Base-by-base conservation (phyloP, 37 sponge, comb jelly and placozoan genomes). In the Agelas oroides region DNA sequence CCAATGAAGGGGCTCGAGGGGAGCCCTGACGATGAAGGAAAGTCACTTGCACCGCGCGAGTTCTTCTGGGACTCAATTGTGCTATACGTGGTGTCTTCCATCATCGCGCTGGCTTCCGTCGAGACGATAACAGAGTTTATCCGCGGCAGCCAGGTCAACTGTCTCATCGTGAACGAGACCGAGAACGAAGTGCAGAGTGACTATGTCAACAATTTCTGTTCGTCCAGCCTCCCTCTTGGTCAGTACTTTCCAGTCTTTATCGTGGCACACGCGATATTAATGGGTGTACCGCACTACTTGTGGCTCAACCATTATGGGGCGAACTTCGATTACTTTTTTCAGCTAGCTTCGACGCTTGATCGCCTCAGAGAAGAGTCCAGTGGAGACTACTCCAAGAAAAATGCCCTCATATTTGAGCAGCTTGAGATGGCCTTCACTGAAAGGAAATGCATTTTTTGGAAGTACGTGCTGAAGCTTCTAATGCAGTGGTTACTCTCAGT, bases 1-100 rank as follows among this genome's bases (percentile, higher is more conserved):
- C n/a, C n/a, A n/a, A n/a, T n/a, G n/a, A n/a, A n/a, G n/a, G n/a
- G n/a, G n/a, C n/a, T n/a, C n/a, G n/a, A n/a, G n/a, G n/a, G n/a
- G n/a, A n/a, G n/a, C n/a, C n/a, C n/a, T 2, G 78, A 81, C 38
- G 89, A 71, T 24, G 25, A 20, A 25, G 40, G 41, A 12, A 27
- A 40, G 41, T 19, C 53, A 40, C 24, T 76, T 32, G 6, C 8
- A 46, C 77, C 81, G 16, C 65, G 86, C 56, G 86, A 85, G 21
- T 90, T 90, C 86, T 90, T 90, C 54, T 90, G 91, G 91, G 91
- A 90, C 70, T 75, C 77, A 1, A 68, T 85, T 57, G 69, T 70
- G 20, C 81, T 90, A 53, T 90, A 81, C 62, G 59, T 90, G 40
- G 86, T 90, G 35, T 77, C 79, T 0, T 77, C 75, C 15, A 85